Evolutionary conservation across 2,888 invertebrate genomes (phyloP), one percentile per base, ranked within the genome.

Genomic region (Gortyna flavago): DNA sequence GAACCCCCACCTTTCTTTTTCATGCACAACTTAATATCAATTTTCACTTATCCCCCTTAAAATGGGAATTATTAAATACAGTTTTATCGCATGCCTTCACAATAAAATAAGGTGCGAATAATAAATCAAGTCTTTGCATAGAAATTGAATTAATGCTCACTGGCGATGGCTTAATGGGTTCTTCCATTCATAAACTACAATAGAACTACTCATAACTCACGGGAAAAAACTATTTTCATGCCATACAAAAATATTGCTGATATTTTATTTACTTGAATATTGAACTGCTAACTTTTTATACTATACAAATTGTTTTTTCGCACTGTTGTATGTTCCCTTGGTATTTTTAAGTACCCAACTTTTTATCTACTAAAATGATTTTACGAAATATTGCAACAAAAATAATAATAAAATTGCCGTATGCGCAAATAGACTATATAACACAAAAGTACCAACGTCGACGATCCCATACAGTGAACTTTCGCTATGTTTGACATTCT

Each of bases 91-190:
- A 54, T 32, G 38, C 65, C 51, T 57, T 54, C 62, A 67, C 54
- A 65, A 21, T 35, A 35, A 35, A 35, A 32, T 54, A 35, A 35
- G 51, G 38, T 25, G 41, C 16, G 21, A 75, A 59, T 38, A 44
- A 71, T 85, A 85, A 85, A 85, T 85, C 75, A 77, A 51, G 35
- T 13, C 69, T 66, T 69, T 77, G 79, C 73, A 85, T 85, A 75
- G 67, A 74, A 78, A 82, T 73, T 79, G 59, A 59, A 57, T n/a
- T 73, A 73, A 85, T 75, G 65, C 67, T 41, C 41, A n/a, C 68
- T 75, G 44, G 44, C 73, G 65, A 62, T 59, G 18, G 64, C 69
- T 70, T 85, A 81, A 85, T 85, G 76, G 72, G 41, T 66, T 62
- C 62, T 68, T 71, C 35, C 41, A 71, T 72, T 76, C 75, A 81